phyloP scores from a whole-genome alignment of 2,888 invertebrate species.

The Urechis unicinctus region DNA sequence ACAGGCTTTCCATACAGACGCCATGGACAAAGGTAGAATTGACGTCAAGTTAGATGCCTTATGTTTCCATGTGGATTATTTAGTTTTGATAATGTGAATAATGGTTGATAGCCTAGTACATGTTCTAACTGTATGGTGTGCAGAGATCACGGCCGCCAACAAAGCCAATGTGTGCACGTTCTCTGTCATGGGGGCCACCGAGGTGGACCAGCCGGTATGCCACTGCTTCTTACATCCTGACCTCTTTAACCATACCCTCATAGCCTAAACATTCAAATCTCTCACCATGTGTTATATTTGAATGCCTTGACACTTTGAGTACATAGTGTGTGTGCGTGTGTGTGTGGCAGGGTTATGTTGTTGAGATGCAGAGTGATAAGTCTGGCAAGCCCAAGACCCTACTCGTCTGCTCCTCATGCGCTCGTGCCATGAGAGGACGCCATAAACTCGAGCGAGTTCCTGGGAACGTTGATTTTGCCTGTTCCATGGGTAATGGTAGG shows the following conservation, averaged over 20 bases:
- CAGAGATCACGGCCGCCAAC: slow-evolving; percentile 49
- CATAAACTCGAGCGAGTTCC: slow-evolving; percentile 37
- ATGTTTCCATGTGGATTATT: not conserved
- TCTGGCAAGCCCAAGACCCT: slow-evolving; percentile 8
- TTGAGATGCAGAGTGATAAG: slow-evolving; percentile 22
- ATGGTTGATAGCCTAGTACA: not conserved
- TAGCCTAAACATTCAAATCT: no score
- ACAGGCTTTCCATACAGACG: slow-evolving; percentile 39
- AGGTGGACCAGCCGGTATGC: slow-evolving; percentile 46
- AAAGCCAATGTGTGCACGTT: slow-evolving; percentile 47
- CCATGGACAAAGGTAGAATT: slow-evolving; percentile 40
- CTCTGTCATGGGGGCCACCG: slow-evolving; percentile 36
- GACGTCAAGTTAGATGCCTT: not conserved
- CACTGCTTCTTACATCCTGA: not conserved
- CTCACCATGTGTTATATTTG: no score
- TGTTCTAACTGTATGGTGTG: slow-evolving; percentile 9
- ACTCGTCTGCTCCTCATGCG: slow-evolving; percentile 47
- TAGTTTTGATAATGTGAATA: not conserved
- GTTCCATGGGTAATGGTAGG: slow-evolving; percentile 49
- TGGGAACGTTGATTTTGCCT: slow-evolving; percentile 37
- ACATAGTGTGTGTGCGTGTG: no score
- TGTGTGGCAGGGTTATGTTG: slow-evolving; percentile 31
- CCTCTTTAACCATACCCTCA: no score
- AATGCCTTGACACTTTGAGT: no score
- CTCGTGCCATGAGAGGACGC: slow-evolving; percentile 45